Evolutionary conservation across 2,888 invertebrate species (phyloP).

Genomic region (Pyrgus malvae): DNA sequence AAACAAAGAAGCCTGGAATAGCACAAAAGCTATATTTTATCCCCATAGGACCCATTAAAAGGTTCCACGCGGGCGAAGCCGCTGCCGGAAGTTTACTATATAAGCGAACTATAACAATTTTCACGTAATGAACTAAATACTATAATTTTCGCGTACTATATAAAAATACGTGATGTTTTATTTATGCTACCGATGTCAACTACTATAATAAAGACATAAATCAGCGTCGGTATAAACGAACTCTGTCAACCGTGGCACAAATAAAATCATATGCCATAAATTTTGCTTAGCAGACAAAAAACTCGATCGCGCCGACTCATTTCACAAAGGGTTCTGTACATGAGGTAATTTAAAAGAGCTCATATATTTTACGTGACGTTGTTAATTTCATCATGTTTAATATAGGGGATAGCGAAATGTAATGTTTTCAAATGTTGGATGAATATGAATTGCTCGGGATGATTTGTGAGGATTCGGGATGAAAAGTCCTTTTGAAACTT

Average conservation of each 20-base stretch:
- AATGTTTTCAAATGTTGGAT: slow-evolving; percentile 17
- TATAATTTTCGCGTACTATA: too few relatives aligned
- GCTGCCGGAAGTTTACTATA: too few relatives aligned
- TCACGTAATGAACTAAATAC: too few relatives aligned
- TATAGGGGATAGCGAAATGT: slow-evolving; percentile 16
- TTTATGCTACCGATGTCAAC: too few relatives aligned
- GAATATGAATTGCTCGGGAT: slow-evolving; percentile 9
- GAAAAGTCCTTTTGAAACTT: not conserved
- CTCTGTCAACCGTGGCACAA: slow-evolving; percentile 40
- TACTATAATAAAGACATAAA: too few relatives aligned
- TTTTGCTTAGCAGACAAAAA: slow-evolving; percentile 45
- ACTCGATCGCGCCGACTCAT: slow-evolving; percentile 18
- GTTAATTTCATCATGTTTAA: slow-evolving; percentile 22
- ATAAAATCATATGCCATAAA: slow-evolving; percentile 48
- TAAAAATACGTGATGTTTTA: too few relatives aligned
- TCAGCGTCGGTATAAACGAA: slow-evolving; percentile 14
- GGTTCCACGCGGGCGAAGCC: too few relatives aligned
- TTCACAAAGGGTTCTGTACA: slow-evolving; percentile 24
- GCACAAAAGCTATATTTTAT: too few relatives aligned
- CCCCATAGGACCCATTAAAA: too few relatives aligned
- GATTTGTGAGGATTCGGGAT: slow-evolving; percentile 11
- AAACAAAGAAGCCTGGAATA: too few relatives aligned
- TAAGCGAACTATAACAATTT: too few relatives aligned
- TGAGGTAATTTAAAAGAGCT: slow-evolving; percentile 17
- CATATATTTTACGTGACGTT: slow-evolving; percentile 9